Base-by-base conservation (phyloP, 2,797 vertebrate genomes). In the Microctenopoma lineatum region DNA sequence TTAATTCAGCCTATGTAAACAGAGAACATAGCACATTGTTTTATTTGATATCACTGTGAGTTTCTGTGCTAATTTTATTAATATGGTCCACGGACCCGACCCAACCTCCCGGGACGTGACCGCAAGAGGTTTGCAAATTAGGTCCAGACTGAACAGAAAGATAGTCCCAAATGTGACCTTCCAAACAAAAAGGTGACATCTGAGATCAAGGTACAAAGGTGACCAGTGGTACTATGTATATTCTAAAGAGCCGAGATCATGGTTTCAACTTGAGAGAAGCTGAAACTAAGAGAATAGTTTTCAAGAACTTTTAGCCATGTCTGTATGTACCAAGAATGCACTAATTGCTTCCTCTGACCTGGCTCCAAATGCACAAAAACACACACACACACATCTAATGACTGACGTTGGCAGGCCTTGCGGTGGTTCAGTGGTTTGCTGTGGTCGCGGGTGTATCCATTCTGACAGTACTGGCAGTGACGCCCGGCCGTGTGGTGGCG, bases 381-480 rank as follows among this genome's bases (percentile, higher is more conserved):
- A 66, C 41, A 66, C 50, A 60, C 65, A 72, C 56, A 50, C 61
- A 81, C 55, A 70, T 27, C 2, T 4, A 41, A 50, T 4, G 57
- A 95, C 96, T 95, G 81, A 98, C 96, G 88, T 86, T 94, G 95
- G 83, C 96, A 98, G 87, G 95, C 94, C 86, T 94, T 95, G 82
- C 93, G 95, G 86, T 97, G 94, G 74, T 80, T 90, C 64, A 95
- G 70, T 0, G 93, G 75, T 82, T 95, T 95, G 90, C 78, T 82
- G 55, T 94, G 88, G 85, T 97, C 94, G 1, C 96, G 95, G 54
- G 93, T 93, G 92, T 93, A 96, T 54, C 96, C 96, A 0, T 90
- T 95, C 87, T 95, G 94, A 87, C 96, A 97, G 87, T 96, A 96
- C 87, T 98, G 96, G 82, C 96, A 98, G 88, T 96, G 96, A 50